Evolutionary conservation across 2,113 vertebrate genomes (phyloP).

Genomic region (Calyptommatus sinebrachiatus): DNA sequence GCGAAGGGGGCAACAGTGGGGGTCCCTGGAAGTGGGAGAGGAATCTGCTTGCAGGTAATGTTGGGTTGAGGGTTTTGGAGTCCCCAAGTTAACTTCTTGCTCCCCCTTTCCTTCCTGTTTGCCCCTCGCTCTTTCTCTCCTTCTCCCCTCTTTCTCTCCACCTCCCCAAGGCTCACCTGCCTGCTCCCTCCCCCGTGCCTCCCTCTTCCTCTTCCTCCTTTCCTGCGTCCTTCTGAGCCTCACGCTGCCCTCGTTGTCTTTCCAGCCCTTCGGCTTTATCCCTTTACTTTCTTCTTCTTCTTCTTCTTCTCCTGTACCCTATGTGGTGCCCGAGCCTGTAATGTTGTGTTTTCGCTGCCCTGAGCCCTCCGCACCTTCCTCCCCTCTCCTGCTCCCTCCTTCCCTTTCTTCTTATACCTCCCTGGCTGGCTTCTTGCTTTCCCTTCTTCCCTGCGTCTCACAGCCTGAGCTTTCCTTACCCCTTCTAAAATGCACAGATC

Average conservation of each 20-base stretch:
- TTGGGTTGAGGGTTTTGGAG: not conserved
- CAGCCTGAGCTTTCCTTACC: slow-evolving; percentile 1
- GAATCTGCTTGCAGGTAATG: not conserved
- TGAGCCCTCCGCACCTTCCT: not conserved
- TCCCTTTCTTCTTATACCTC: not conserved
- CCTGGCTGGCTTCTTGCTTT: not conserved
- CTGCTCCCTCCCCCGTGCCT: not conserved
- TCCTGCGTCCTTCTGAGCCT: not conserved
- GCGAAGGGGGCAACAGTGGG: not conserved
- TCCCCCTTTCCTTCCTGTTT: no score
- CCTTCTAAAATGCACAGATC: slow-evolving; percentile 30
- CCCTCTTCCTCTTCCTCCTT: not conserved
- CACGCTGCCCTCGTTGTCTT: not conserved
- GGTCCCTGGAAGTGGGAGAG: not conserved
- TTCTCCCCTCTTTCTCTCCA: not conserved
- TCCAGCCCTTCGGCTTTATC: not conserved
- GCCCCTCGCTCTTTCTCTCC: not conserved
- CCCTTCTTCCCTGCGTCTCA: slow-evolving; percentile 9
- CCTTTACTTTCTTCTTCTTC: not conserved
- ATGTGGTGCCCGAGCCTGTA: no score
- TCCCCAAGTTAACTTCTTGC: slow-evolving; percentile 12
- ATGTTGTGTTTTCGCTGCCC: not conserved
- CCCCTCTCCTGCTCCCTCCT: not conserved
- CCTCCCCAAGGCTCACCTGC: not conserved
- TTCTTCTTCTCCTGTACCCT: not conserved